A percentile compares a stretch with the other conserved stretches of the same genome.
Conservation (phyloP, 2,113 vertebrate genomes). For the Cheilinus undulatus region DNA sequence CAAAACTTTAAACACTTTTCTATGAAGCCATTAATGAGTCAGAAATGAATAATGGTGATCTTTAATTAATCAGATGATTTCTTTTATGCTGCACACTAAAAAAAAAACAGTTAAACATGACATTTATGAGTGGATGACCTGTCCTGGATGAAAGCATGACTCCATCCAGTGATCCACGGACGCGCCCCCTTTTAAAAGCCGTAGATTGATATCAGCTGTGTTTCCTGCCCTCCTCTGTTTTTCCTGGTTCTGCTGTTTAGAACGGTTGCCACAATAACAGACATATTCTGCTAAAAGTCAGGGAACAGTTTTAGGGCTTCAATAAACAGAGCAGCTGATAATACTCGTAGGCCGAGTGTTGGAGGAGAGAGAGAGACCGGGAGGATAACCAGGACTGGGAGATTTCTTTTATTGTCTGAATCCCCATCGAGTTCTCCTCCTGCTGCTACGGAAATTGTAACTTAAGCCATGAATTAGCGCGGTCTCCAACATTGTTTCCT, state of each 20-base stretch:
- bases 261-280: slow-evolving; percentile 70
- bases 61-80: no score
- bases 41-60: no score
- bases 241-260: slow-evolving; percentile 65
- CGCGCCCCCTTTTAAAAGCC: neutral
- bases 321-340: slow-evolving; percentile 62
- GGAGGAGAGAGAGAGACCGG: neutral
- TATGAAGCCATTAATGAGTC: no score
- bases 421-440: slow-evolving; percentile 5
- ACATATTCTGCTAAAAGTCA: slow-evolving; percentile 52
- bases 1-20: no score
- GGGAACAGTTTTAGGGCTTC: slow-evolving; percentile 50
- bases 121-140: no score
- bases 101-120: no score
- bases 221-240: slow-evolving; percentile 39
- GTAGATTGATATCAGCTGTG: slow-evolving; percentile 2
- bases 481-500: slow-evolving; percentile 36
- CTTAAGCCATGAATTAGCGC: slow-evolving; percentile 51
- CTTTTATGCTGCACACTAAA: no score
- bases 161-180: neutral
- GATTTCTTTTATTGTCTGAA: slow-evolving; percentile 6
- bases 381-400: slow-evolving; percentile 65
- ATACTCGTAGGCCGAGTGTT: slow-evolving; percentile 8
- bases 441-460: slow-evolving; percentile 46
- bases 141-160: neutral